Evolutionary conservation across 1,140 invertebrate genomes (phyloP).

Genomic region (Macrocentrus cingulum): DNA sequence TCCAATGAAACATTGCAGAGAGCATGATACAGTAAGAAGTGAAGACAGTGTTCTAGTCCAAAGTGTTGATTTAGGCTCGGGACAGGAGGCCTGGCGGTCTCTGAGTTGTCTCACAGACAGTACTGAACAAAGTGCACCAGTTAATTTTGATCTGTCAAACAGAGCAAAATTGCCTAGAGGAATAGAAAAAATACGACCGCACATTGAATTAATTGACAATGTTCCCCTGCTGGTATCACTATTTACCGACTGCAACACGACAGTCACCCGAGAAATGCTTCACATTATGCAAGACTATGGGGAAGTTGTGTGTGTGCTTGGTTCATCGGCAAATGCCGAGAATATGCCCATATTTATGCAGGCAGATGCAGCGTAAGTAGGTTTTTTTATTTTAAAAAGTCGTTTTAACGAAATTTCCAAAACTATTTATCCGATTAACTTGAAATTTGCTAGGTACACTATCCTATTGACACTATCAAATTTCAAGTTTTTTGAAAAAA

Average conservation of each 20-base stretch:
- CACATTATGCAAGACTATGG: conserved; percentile 95
- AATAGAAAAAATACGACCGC: conserved; percentile 95
- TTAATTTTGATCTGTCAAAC: conserved; percentile 91
- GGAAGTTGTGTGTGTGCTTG: conserved; percentile 89
- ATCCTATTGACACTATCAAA: no score
- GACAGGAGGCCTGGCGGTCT: conserved; percentile 73
- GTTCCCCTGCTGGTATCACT: conserved; percentile 94
- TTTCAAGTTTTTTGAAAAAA: no score
- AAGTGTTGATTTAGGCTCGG: conserved; percentile 55
- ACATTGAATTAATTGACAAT: conserved; percentile 94
- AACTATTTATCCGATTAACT: conserved; percentile 24
- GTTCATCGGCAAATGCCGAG: conserved; percentile 82
- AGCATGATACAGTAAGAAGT: conserved; percentile 51
- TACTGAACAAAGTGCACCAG: conserved; percentile 84
- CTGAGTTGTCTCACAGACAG: conserved; percentile 82
- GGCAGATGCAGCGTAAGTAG: conserved; percentile 82
- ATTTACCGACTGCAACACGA: conserved; percentile 93
- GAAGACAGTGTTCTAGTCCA: conserved; percentile 60
- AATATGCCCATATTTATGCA: conserved; percentile 93
- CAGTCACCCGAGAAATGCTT: conserved; percentile 87
- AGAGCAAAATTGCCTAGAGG: conserved; percentile 91
- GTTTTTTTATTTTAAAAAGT: background rate
- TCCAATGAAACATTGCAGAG: conserved; percentile 35
- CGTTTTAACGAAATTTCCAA: background rate
- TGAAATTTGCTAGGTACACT: conserved; percentile 28